phyloP scores from a whole-genome alignment of 2,113 vertebrate species.

The Zosterops borbonicus region DNA sequence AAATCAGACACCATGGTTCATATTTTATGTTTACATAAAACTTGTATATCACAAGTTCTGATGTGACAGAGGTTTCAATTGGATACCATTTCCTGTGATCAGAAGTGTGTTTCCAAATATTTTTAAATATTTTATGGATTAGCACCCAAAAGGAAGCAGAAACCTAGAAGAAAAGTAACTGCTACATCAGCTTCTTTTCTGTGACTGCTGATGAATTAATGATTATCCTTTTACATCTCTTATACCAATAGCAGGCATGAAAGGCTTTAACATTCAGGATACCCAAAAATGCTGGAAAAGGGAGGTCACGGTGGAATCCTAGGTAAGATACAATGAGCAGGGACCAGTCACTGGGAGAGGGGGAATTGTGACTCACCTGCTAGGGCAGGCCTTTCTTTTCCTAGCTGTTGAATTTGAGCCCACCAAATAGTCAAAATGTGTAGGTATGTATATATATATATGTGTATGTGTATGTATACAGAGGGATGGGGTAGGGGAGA shows the following conservation, averaged over 20 bases:
- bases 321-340: neutral
- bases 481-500: neutral
- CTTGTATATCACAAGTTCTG: neutral
- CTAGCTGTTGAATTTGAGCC: neutral
- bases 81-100: neutral
- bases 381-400: neutral
- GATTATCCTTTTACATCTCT: neutral
- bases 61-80: neutral
- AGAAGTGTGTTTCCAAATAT: conserved; percentile 18
- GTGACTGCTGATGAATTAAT: conserved; percentile 31
- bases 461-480: neutral
- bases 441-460: neutral
- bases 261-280: neutral
- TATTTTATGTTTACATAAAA: neutral
- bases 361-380: neutral
- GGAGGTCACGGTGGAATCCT: neutral
- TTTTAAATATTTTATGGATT: conserved; percentile 38
- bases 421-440: neutral
- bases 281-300: neutral
- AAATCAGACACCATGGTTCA: neutral
- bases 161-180: neutral
- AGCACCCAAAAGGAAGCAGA: neutral
- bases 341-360: neutral
- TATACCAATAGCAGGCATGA: neutral
- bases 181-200: conserved; percentile 11